Evolutionary conservation across 2,113 vertebrate genomes (phyloP).

Genomic region (Apaloderma vittatum): DNA sequence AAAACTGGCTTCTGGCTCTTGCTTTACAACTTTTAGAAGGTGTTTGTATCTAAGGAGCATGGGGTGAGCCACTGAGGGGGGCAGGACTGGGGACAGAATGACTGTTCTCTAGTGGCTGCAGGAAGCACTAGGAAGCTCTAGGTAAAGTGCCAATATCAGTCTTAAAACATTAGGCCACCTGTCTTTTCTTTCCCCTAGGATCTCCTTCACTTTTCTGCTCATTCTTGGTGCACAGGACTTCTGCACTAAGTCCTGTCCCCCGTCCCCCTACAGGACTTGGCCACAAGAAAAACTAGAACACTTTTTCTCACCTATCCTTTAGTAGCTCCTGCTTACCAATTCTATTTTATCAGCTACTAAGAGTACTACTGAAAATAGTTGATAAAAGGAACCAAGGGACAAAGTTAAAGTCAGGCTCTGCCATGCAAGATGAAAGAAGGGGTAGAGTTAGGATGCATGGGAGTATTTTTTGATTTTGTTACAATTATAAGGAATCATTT

Average conservation of each 20-base stretch:
- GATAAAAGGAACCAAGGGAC: not conserved
- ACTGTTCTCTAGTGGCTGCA: not conserved
- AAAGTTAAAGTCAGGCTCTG: not conserved
- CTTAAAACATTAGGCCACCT: not conserved
- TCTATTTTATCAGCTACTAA: not conserved
- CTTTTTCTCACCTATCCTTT: not conserved
- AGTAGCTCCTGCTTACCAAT: not conserved
- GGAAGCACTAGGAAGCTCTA: not conserved
- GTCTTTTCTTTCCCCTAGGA: not conserved
- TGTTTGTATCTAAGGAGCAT: not conserved
- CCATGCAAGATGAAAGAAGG: not conserved
- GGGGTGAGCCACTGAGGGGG: not conserved
- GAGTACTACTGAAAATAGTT: not conserved
- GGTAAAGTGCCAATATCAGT: not conserved
- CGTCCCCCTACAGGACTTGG: not conserved
- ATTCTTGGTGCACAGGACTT: not conserved
- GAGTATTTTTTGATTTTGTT: not conserved
- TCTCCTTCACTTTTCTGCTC: not conserved
- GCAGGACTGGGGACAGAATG: not conserved
- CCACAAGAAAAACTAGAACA: not conserved
- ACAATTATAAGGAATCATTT: not conserved
- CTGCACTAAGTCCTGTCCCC: rapidly evolving
- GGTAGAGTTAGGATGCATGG: not conserved
- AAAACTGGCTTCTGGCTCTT: not conserved
- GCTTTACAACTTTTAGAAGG: not conserved